phyloP scores from a whole-genome alignment of 2,888 invertebrate genomes.

The Rugalucina vietnamica region DNA sequence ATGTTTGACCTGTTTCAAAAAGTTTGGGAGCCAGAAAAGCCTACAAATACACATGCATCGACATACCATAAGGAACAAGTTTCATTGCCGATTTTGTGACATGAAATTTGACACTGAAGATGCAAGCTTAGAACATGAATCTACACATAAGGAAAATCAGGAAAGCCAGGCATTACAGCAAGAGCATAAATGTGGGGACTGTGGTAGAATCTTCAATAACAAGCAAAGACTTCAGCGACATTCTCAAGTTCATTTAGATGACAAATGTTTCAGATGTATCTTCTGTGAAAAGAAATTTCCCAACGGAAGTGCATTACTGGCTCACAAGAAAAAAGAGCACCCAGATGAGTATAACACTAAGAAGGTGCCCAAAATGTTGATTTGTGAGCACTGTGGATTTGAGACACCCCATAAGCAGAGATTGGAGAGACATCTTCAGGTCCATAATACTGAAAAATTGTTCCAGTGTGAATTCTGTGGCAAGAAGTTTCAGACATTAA shows the following conservation, averaged over 20 bases:
- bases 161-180: not conserved
- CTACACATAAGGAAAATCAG: constrained; percentile 25
- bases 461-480: constrained; percentile 54
- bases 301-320: constrained; percentile 29
- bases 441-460: constrained; percentile 50
- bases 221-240: constrained; percentile 5
- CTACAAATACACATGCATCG: constrained; percentile 53
- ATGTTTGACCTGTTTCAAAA: constrained; percentile 49
- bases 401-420: constrained; percentile 40
- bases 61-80: constrained; percentile 35
- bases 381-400: constrained; percentile 55
- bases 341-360: constrained; percentile 34
- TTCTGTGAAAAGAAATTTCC: constrained; percentile 1
- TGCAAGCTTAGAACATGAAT: constrained; percentile 33
- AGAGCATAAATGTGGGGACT: constrained; percentile 39
- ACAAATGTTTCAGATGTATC: not conserved
- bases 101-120: constrained; percentile 38
- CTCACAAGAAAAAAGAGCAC: constrained; percentile 50
- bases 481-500: constrained; percentile 54
- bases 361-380: constrained; percentile 22
- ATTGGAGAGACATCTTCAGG: constrained; percentile 51
- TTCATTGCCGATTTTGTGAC: constrained; percentile 43
- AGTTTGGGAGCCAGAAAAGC: constrained; percentile 49
- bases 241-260: constrained; percentile 34
- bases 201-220: constrained; percentile 16